Evolutionary conservation across 2,113 vertebrate species (phyloP), one percentile per base, ranked within the genome.

Genomic region (Cryptomyrus ogoouensis): DNA sequence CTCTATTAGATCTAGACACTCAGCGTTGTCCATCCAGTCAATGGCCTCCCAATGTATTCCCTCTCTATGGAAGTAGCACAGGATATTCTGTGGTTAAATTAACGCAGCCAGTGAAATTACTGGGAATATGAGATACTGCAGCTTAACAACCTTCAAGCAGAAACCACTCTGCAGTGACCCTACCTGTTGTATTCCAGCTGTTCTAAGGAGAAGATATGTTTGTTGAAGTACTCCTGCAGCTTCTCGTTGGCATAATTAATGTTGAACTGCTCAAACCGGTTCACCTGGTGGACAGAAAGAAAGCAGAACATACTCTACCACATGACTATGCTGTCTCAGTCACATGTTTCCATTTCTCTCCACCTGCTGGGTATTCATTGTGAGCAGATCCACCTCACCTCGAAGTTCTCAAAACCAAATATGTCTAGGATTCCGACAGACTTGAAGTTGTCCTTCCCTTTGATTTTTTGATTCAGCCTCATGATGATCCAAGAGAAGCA

Each of bases 191-290:
- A 98, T 90, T 98, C 98, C 19, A 98, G 96, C 92, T 98, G 98
- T 94, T 98, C 97, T 96, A 98, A 94, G 74, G 98, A 98, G 93
- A 98, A 98, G 93, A 98, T 98, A 74, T 98, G 97, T 88, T 98
- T 98, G 95, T 98, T 98, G 94, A 98, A 98, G 93, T 98, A 98
- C 88, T 98, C 97, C 93, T 98, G 98, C 31, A 98, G 96, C 89
- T 98, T 98, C 95, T 98, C 98, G 27, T 98, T 98, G 91, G 98
- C 98, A n/a, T 98, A 98, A 93, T 98, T 98, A 92, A 98, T 98
- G 93, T 97, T 98, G 92, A 98, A 98, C 95, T 98, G 98, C 90
- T 98, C 98, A 90, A 98, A 98, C 3, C 97, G 97, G 93, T 98
- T 98, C 90, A 97, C 96, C 98, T 98, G 93, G 27, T 12, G 83